These are phyloP conservation scores for Trachemys scripta DNA, from an alignment of 2,113 vertebrate species.

Conservation along the genomic window DNA sequence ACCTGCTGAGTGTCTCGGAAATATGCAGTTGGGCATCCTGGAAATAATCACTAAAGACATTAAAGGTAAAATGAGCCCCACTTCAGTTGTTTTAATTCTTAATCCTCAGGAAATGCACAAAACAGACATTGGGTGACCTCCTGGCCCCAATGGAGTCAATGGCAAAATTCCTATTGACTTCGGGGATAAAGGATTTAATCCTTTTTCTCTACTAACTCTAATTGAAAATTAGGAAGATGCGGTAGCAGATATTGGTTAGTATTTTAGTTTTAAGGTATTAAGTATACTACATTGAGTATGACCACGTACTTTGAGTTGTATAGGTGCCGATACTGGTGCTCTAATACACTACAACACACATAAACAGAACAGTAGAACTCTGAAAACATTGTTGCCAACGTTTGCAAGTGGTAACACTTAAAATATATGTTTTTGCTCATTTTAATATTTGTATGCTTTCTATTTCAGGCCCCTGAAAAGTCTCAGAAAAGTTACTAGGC, in stretches of 20 bases:
- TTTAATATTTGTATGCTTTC: constrained; percentile 34
- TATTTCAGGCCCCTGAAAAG: constrained; percentile 52
- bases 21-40: background rate
- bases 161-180: background rate
- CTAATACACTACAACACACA: background rate
- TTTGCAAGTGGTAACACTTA: constrained; percentile 42
- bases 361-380: constrained; percentile 11
- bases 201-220: background rate
- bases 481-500: constrained; percentile 61
- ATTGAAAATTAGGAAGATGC: background rate
- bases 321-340: background rate
- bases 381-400: constrained; percentile 15
- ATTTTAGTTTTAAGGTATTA: background rate
- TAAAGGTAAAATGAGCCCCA: background rate
- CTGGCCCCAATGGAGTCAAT: background rate
- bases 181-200: background rate
- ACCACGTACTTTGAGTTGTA: background rate
- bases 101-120: background rate
- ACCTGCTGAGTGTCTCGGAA: background rate
- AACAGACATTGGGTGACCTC: background rate
- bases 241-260: background rate
- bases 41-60: background rate
- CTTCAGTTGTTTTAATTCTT: background rate
- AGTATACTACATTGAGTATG: background rate
- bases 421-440: constrained; percentile 62